phyloP scores from a whole-genome alignment of 1,140 invertebrate species.

The Akabosia matsudoensis region DNA sequence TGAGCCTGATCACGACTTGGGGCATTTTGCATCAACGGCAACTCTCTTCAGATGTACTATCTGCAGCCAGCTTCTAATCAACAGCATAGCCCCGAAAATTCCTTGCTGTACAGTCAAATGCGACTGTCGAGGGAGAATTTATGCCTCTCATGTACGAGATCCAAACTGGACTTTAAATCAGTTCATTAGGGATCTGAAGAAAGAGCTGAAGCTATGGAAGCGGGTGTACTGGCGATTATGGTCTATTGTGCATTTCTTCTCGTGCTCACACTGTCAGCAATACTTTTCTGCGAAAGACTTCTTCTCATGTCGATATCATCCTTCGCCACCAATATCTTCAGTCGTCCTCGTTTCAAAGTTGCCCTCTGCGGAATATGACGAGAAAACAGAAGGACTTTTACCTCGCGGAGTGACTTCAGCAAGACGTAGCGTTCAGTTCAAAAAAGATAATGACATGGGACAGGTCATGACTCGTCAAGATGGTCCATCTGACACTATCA shows the following conservation, averaged over 20 bases:
- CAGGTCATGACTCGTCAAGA: background rate
- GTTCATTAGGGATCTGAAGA: conserved; percentile 70
- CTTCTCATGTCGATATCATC: conserved; percentile 74
- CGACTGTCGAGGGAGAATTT: conserved; percentile 65
- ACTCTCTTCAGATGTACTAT: conserved; percentile 67
- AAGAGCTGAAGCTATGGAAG: conserved; percentile 77
- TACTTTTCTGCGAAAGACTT: conserved; percentile 73
- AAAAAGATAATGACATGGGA: background rate
- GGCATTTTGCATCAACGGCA: conserved; percentile 73
- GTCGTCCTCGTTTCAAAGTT: background rate
- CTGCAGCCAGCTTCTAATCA: conserved; percentile 60
- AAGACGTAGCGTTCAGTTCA: conserved; percentile 51
- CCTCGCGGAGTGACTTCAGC: conserved; percentile 51
- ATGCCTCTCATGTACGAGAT: conserved; percentile 60
- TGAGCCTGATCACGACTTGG: conserved; percentile 55
- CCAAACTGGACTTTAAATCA: conserved; percentile 76
- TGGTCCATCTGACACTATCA: conserved; percentile 16
- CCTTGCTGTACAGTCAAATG: conserved; percentile 61
- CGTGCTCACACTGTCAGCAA: conserved; percentile 68
- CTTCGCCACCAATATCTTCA: conserved; percentile 47
- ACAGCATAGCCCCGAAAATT: conserved; percentile 52
- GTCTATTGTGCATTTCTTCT: conserved; percentile 79
- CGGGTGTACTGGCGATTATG: conserved; percentile 90
- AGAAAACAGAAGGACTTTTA: background rate
- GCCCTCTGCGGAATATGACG: conserved; percentile 13